Evolutionary conservation across 2,888 invertebrate genomes (phyloP), one percentile per base, ranked within the genome.

Genomic region (Apodemia mormo): DNA sequence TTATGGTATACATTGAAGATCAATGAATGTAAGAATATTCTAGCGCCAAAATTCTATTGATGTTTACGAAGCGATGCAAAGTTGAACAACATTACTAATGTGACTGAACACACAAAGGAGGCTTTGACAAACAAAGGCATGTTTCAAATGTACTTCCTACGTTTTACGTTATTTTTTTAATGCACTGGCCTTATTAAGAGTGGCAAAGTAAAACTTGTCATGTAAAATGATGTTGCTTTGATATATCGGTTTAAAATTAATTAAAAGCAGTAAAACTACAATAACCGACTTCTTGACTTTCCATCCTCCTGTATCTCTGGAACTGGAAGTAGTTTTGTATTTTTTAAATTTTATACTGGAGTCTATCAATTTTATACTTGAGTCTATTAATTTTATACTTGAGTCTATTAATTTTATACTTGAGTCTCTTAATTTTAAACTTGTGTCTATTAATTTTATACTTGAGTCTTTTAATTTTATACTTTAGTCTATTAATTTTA

Each of bases 51-150:
- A 68, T 68, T 65, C n/a, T 65, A 72, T 70, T 71, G 73, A 73
- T 73, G 73, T 74, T 74, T 71, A 68, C 43, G 52, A 67, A 68
- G 61, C 69, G 67, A 71, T 70, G 68, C 68, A 72, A 73, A 71
- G 67, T 73, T 66, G 73, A 73, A 69, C 65, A 70, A 73, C 72
- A 68, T 78, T 76, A 78, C 76, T 68, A 69, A 69, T 56, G 22
- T 65, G 68, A 52, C 65, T 76, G 76, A 75, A 72, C 77, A 76
- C 75, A 77, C 75, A 77, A 71, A 70, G 77, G 76, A 76, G 76
- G 76, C 73, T 76, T 72, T 66, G 68, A 78, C 79, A 79, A 81
- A 83, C 79, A 85, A 82, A 79, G 82, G 81, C 70, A 76, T 74
- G 77, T 77, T 79, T 73, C 75, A 73, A 69, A 74, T 76, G 76